A percentile compares a stretch with the other conserved stretches of the same genome.
Conservation (phyloP, 2,797 vertebrate genomes). For the Thunnus albacares region DNA sequence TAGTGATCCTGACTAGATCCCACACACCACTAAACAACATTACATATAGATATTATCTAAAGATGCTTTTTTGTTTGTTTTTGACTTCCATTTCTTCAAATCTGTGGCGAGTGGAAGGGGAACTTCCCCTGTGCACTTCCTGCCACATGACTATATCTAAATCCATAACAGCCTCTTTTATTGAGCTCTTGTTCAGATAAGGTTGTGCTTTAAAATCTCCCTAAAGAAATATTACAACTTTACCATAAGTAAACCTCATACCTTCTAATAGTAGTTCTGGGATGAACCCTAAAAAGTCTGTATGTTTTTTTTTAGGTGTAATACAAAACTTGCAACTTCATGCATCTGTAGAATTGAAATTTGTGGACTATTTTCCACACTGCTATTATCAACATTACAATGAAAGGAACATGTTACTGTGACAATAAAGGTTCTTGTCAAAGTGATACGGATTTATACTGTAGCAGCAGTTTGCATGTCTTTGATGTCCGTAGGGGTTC, state of each 20-base stretch:
- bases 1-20: neutral
- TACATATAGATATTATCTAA: neutral
- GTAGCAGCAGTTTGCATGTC: constrained; percentile 22
- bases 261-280: too few relatives aligned
- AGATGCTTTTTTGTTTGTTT: neutral
- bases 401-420: neutral
- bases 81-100: constrained; percentile 27
- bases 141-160: constrained; percentile 41
- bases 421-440: constrained; percentile 17
- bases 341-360: neutral
- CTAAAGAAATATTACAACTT: neutral
- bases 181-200: neutral
- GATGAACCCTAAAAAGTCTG: too few relatives aligned
- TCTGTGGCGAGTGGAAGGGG: constrained; percentile 25
- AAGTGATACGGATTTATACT: constrained; percentile 22
- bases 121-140: constrained; percentile 52
- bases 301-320: neutral
- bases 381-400: constrained; percentile 4
- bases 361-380: neutral
- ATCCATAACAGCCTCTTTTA: constrained; percentile 30
- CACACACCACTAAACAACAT: constrained; percentile 1
- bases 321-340: neutral
- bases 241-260: too few relatives aligned
- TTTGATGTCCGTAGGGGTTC: constrained; percentile 49
- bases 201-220: neutral